Evolutionary conservation across 2,113 vertebrate genomes (phyloP), one percentile per base, ranked within the genome.

Genomic region (Elaphurus davidianus): DNA sequence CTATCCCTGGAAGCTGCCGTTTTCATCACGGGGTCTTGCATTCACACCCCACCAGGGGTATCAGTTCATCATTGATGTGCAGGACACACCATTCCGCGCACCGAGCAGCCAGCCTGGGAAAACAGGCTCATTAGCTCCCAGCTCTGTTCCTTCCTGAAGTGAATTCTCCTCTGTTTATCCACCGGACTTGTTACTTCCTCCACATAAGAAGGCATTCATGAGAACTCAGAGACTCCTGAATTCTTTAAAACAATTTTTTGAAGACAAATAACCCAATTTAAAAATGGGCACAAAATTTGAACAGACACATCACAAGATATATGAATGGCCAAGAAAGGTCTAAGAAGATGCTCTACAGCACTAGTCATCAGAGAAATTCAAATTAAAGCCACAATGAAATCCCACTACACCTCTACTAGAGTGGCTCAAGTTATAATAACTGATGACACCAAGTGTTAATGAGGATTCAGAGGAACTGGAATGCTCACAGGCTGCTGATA

Each of bases 101-200:
- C 28, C 13, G 16, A 55, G 64, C 33, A 40, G 28, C 36, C 25
- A 10, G 3, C 45, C 33, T 67, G 54, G 36, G 43, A 55, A 64
- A 59, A 28, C 3, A n/a, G 45, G 10, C 27, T 54, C 43, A 43
- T 55, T 47, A 59, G 55, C 25, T 87, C n/a, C 36, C 12, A 62
- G 27, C 15, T 47, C 87, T 28, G 27, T 30, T 23, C 64, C 81
- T 92, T 82, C 43, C 30, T 52, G 54, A 52, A 94, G 50, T 86
- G 85, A 94, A 54, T 76, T 95, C 85, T 78, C 17, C 60, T 92
- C 47, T 92, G 74, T 85, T 90, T 90, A 81, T n/a, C n/a, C 81
- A 79, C 5, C 12, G n/a, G 43, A 92, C 62, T 55, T 83, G 57
- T 82, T 92, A 86, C 47, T 95, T 94, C 92, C 4, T 78, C 67